Evolutionary conservation across 2,113 vertebrate species (phyloP).

Genomic region (Uria aalge): DNA sequence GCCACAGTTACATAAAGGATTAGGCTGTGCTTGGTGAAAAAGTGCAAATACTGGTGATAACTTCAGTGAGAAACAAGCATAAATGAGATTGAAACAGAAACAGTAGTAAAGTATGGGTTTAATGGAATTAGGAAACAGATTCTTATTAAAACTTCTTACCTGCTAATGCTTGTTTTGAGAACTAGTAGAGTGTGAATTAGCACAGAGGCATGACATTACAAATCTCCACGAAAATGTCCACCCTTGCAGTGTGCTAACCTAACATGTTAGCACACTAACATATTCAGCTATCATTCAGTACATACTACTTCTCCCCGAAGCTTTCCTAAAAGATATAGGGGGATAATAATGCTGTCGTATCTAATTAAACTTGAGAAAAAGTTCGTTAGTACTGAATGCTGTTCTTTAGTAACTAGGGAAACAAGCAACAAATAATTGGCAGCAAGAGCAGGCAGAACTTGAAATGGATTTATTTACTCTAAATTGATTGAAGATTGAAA

Average conservation of each 20-base stretch:
- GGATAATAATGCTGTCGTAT: neutral
- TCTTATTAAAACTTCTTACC: neutral
- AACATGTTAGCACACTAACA: neutral
- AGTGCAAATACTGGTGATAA: neutral
- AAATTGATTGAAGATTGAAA: neutral
- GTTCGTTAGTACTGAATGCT: neutral
- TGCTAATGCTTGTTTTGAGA: neutral
- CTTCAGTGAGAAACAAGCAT: neutral
- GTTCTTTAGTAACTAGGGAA: neutral
- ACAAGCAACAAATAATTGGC: neutral
- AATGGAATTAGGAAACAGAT: neutral
- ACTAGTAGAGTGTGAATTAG: neutral
- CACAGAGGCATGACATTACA: neutral
- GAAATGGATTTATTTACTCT: neutral
- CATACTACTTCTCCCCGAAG: neutral
- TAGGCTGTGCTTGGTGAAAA: neutral
- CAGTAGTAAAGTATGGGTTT: neutral
- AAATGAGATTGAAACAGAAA: neutral
- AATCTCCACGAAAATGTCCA: neutral
- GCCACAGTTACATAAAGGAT: conserved; percentile 31
- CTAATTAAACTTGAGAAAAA: neutral
- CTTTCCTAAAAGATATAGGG: neutral
- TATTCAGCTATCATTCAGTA: neutral
- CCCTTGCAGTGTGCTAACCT: neutral
- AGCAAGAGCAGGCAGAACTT: neutral